Evolutionary conservation across 2,888 invertebrate species (phyloP), one percentile per base, ranked within the genome.

Genomic region (Nebria salina): DNA sequence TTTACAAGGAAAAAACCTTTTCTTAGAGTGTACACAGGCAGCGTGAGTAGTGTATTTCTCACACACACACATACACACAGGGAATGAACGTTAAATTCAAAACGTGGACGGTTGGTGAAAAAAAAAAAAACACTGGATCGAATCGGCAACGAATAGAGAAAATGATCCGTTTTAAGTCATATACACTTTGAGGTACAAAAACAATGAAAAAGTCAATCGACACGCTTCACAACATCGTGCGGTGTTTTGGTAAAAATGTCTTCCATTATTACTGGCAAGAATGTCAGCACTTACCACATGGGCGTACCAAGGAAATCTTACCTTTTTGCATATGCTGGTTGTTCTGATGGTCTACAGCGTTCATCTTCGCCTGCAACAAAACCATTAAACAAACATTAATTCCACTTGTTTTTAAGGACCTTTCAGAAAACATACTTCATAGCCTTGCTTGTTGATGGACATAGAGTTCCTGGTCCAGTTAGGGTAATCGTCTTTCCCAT

Each of bases 241-340:
- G 54, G 54, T 54, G 13, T 54, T 54, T 54, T 1, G 54, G 54
- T 54, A 54, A 54, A 54, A 54, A 54, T 54, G 54, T 54, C 54
- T 54, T 11, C 54, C 13, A 13, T 34, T 54, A 54, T 54, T 54
- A 54, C 54, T 13, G 54, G 7, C 54, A 54, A 54, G 54, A 54
- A 54, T 54, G 54, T 54, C 11, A 13, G 54, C 54, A 13, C 2
- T 54, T 54, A 54, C 54, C 8, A 8, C 54, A 54, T 54, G 54
- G 13, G 54, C 54, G 54, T 54, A 11, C 54, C 6, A 54, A 13
- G 54, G 7, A 13, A 8, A 54, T 54, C 54, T 88, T 87, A 91
- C 91, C 90, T 89, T 91, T 91, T 84, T 90, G 91, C 89, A 91
- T 88, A 84, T 91, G 91, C 78, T 89, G 89, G 84, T 89, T 81